phyloP scores from a whole-genome alignment of 2,888 invertebrate species.

The Synergus gifuensis region DNA sequence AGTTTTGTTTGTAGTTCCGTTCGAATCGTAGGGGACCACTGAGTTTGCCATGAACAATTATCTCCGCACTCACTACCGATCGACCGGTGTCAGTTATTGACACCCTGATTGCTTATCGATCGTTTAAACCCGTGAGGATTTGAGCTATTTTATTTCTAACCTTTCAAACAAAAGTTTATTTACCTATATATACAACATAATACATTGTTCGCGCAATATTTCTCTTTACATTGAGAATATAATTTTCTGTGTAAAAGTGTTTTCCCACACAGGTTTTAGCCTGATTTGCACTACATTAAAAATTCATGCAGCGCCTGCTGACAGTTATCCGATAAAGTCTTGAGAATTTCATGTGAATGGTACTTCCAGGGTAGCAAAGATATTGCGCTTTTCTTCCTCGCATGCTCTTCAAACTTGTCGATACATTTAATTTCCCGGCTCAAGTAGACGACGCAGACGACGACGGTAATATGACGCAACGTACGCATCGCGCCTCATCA shows the following conservation, averaged over 20 bases:
- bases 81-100: slow-evolving; percentile 54
- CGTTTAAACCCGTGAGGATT: slow-evolving; percentile 5
- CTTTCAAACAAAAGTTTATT: not conserved
- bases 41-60: slow-evolving; percentile 53
- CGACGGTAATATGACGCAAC: slow-evolving; percentile 28
- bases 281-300: not conserved
- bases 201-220: too few relatives aligned
- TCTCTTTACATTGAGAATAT: not conserved
- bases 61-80: slow-evolving; percentile 49
- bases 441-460: not conserved
- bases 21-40: slow-evolving; percentile 40
- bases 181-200: not conserved
- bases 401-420: not conserved
- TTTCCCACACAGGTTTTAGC: not conserved
- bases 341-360: not conserved
- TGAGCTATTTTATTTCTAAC: not conserved
- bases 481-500: slow-evolving; percentile 50
- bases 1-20: slow-evolving; percentile 36
- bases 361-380: not conserved
- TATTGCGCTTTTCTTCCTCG: not conserved
- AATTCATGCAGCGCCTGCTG: not conserved
- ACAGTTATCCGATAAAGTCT: not conserved
- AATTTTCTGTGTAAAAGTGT: not conserved
- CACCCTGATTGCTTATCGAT: slow-evolving; percentile 56
- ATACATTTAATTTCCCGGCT: not conserved